Base-by-base conservation (phyloP, 2,888 invertebrate species). In the Cataglyphis albicans region DNA sequence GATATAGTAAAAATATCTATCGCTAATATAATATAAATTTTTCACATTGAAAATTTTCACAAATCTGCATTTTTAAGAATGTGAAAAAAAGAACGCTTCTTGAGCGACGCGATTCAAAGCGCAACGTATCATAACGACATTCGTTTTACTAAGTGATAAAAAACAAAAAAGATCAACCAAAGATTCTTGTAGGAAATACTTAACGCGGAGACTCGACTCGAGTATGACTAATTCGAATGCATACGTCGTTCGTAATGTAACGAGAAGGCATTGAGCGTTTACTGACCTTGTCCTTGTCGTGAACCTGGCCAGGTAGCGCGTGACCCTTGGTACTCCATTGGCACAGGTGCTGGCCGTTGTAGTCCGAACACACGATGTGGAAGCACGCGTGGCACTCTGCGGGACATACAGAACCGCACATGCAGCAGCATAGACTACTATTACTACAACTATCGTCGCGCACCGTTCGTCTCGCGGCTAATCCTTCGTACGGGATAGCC, bases 321-420 rank as follows among this genome's bases (percentile, higher is more conserved):
- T 93, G 92, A 88, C 93, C 93, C 92, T 94, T 94, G 92, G 90
- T 88, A 86, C 88, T 91, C 94, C 94, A 94, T 93, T 93, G 93
- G 92, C 94, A 94, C 87, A 93, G 93, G 85, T 93, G 93, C 85
- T 94, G 93, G 85, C 91, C 91, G 91, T 90, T 92, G 92, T 91
- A 93, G 86, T 94, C 93, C 87, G 93, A 90, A 95, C 96, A 96
- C 91, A 95, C 95, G 92, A 95, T 95, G 95, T 96, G 96, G 95
- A 96, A 96, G 95, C 96, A 96, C 92, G 96, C 95, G 94, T 96
- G 96, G 94, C 96, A 96, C 95, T 96, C 96, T 96, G 95, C 93
- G 91, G 96, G 95, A 94, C 96, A 96, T 92, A 96, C 94, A 94
- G 95, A 95, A 93, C 95, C 96, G 94, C 96, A 96, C 95, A 95